Percentiles rank a stretch among this genome's conserved stretches.
phyloP scores from a whole-genome alignment of 2,113 vertebrate species.

The Phrynocephalus versicolor region DNA sequence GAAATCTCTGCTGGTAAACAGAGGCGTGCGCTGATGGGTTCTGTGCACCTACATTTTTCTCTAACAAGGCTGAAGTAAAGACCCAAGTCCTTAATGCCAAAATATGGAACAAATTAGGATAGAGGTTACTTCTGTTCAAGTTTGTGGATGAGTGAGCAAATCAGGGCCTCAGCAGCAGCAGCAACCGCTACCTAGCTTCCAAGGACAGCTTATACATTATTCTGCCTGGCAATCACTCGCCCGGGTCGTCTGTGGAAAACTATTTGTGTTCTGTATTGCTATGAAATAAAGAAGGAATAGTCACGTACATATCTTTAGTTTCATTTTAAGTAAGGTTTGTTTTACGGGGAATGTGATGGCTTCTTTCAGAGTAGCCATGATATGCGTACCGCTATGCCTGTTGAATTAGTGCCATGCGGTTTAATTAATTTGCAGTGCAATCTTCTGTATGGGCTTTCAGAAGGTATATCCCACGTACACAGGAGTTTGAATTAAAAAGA shows the following conservation, averaged over 20 bases:
- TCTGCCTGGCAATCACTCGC: conserved; percentile 57
- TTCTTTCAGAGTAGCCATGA: not conserved
- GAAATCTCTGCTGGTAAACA: not conserved
- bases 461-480: not conserved
- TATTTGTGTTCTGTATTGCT: conserved; percentile 35
- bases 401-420: not conserved
- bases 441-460: not conserved
- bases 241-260: conserved; percentile 50
- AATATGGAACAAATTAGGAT: not conserved
- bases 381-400: not conserved
- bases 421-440: not conserved
- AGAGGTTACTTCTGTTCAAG: not conserved
- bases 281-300: conserved; percentile 26
- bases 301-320: conserved; percentile 31
- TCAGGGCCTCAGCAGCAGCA: conserved; percentile 10
- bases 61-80: not conserved
- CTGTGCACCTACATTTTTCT: not conserved
- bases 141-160: not conserved
- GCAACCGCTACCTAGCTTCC: not conserved
- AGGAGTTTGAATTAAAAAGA: too few relatives aligned
- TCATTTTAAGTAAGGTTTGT: conserved; percentile 12
- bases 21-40: not conserved
- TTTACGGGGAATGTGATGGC: conserved; percentile 11
- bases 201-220: conserved; percentile 63
- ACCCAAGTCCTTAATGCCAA: not conserved